Evolutionary conservation across 1,140 invertebrate species (phyloP), one percentile per base, ranked within the genome.

Genomic region (Mya arenaria): DNA sequence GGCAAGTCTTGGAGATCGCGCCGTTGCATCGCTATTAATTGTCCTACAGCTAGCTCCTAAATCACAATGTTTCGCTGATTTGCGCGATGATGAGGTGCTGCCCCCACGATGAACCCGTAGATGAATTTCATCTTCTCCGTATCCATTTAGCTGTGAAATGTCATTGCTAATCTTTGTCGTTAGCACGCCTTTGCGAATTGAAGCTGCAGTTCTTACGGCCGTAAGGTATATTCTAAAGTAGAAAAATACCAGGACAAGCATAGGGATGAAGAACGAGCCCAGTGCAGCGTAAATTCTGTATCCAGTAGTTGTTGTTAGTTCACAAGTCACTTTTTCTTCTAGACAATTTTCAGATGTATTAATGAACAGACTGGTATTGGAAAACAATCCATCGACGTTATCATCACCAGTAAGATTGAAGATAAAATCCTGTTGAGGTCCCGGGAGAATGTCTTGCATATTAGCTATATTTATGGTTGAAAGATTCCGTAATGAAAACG

Each of bases 211-310:
- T 80, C 96, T 95, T 2, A 97, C 95, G 23, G 97, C 97, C 0
- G 97, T 97, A 77, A 96, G 95, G 93, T 98, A 98, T 84, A 98
- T 98, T 81, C 97, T 94, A 95, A 97, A 98, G 93, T 99, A 98
- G 94, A 99, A 98, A 94, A 98, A 98, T 78, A 98, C 94, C 97
- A 98, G 98, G 52, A 98, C 96, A 84, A 98, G 95, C 97, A 98
- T 98, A n/a, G 98, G 97, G 87, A 98, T 96, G 93, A 97, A 98
- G 94, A 98, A 99, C 66, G 97, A 98, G 4, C 97, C 97, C 10
- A 98, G 94, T 0, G 97, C 97, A 4, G 97, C 97, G 93, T 97
- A 99, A 75, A 99, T 94, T 88, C 99, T 98, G 94, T 99, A 99
- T 23, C 96, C 96, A 71, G 95, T 95, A 85, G 97, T 97, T 90